These are phyloP conservation scores for Agelas oroides DNA, from an alignment of 37 sponge, comb jelly and placozoan genomes.

Conservation along the genomic window DNA sequence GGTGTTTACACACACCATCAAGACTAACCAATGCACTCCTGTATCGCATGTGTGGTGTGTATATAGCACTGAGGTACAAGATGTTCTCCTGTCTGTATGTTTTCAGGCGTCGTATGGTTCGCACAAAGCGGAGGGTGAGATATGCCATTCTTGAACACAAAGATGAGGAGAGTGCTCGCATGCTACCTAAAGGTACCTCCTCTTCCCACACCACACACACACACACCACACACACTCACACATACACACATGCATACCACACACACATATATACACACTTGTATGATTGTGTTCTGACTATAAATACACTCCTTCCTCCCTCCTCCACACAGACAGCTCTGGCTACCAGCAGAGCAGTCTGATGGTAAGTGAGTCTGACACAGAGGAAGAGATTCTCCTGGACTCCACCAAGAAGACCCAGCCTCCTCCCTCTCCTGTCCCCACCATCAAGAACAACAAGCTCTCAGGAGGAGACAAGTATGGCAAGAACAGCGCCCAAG, in stretches of 20 bases:
- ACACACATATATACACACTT: background rate
- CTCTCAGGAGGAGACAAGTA: background rate
- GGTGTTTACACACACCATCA: too few relatives aligned
- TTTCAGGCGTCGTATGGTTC: constrained; percentile 4
- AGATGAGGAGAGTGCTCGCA: constrained; percentile 23
- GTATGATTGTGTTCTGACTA: too few relatives aligned
- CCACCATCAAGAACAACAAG: background rate
- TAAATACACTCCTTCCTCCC: background rate
- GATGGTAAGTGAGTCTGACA: constrained; percentile 70
- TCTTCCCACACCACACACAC: background rate
- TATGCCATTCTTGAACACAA: constrained; percentile 50
- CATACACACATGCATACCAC: background rate
- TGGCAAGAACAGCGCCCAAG: constrained; percentile 9
- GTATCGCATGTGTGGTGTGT: too few relatives aligned
- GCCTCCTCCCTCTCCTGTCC: background rate
- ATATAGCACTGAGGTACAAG: too few relatives aligned
- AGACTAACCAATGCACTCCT: too few relatives aligned
- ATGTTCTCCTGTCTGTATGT: too few relatives aligned
- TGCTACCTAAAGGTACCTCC: constrained; percentile 39
- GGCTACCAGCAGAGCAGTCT: constrained; percentile 55
- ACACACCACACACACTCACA: constrained; percentile 7
- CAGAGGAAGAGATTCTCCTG: constrained; percentile 72
- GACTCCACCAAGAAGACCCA: constrained; percentile 45
- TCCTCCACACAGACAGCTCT: background rate
- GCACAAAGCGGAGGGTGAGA: constrained; percentile 21